Conservation (phyloP, 37 sponge, comb jelly and placozoan genomes). For the Tethya wilhelma region DNA sequence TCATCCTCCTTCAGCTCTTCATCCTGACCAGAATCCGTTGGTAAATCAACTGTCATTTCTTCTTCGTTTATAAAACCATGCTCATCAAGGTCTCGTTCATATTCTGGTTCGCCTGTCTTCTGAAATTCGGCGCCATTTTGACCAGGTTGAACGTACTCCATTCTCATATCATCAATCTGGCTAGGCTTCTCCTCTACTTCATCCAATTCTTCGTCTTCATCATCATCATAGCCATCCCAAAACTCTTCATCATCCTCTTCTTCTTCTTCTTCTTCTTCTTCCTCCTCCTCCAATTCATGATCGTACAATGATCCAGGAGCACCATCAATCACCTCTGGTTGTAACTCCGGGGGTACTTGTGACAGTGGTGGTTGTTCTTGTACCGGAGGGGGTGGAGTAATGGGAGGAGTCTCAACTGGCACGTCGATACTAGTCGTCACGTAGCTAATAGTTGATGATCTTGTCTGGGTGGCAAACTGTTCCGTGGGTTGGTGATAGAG, state of each 20-base stretch:
- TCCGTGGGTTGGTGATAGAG: too few species aligned
- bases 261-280: slow-evolving; percentile 1
- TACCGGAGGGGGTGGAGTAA: too few species aligned
- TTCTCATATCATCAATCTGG: too few species aligned
- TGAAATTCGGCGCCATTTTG: too few species aligned
- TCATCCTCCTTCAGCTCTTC: neutral
- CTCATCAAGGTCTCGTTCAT: neutral
- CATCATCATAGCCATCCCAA: neutral
- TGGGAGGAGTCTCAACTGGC: too few species aligned
- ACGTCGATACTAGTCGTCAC: too few species aligned
- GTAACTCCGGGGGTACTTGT: too few species aligned
- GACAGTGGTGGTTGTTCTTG: too few species aligned
- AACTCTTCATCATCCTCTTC: neutral
- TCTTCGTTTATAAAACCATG: neutral
- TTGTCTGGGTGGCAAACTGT: too few species aligned
- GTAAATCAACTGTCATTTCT: neutral
- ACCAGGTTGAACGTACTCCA: too few species aligned
- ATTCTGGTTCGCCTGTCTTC: neutral
- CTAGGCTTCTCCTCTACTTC: slow-evolving; percentile 3
- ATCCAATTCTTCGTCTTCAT: neutral
- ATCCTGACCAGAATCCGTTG: neutral
- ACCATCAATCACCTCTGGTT: too few species aligned
- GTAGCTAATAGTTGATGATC: too few species aligned
- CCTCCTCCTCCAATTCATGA: slow-evolving; percentile 2
- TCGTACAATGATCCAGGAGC: neutral